Base-by-base conservation (phyloP, 2,113 vertebrate genomes). In the Protobothrops mucrosquamatus region DNA sequence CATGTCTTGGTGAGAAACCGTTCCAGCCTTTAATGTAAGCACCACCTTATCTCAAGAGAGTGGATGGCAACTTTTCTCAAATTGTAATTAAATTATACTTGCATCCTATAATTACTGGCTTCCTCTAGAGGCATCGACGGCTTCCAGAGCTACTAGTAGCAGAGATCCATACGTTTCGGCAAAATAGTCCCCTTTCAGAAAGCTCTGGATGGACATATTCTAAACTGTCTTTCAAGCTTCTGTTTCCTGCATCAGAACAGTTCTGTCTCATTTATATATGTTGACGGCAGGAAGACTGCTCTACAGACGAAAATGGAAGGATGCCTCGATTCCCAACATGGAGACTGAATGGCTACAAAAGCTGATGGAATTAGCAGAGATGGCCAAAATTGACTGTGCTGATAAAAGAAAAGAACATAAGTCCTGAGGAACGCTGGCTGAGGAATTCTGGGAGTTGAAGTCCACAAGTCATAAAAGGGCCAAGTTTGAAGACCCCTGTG, bases 21-120 rank as follows among this genome's bases (percentile, higher is more conserved):
- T 51, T 87, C 89, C 93, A 94, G 94, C 95, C 95, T 95, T 96
- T 95, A 96, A 94, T 92, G 90, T 94, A 96, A 88, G 92, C 94
- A 55, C 89, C 93, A 96, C 93, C 34, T 29, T 95, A 92, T 95
- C 96, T 95, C 95, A 94, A 95, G 96, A 94, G 96, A 96, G 90
- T 93, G 93, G 95, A 96, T 94, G 92, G 95, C 95, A 96, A 88
- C 90, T 93, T 94, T 96, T 93, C 89, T 95, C 94, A 96, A 96
- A 96, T 24, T 93, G 94, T 97, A 97, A 97, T 96, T 97, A 97
- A 97, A 96, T 97, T 96, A 96, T 95, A 96, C 94, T 95, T 96
- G 94, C 96, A 96, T 96, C 97, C 29, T 0, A 48, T 92, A 95
- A 96, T 97, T 97, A 96, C 94, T 74, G 24, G 95, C 74, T 93